phyloP scores from a whole-genome alignment of 2,888 invertebrate genomes.

The Yponomeuta malinellus region DNA sequence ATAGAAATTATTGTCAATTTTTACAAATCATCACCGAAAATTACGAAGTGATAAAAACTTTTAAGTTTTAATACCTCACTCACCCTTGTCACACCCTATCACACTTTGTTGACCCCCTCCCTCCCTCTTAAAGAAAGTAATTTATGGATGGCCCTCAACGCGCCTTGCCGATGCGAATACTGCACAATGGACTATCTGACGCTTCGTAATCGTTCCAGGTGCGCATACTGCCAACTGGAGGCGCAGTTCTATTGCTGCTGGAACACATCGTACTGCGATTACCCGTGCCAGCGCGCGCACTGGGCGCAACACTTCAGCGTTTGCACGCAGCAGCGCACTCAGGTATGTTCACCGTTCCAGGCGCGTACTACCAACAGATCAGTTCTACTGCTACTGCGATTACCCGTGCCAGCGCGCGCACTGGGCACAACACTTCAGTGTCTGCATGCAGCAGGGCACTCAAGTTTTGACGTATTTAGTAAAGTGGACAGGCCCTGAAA shows the following conservation, averaged over 20 bases:
- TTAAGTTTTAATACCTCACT: no score
- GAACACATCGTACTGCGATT: slow-evolving; percentile 96
- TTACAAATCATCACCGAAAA: no score
- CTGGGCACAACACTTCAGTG: slow-evolving; percentile 84
- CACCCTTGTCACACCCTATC: no score
- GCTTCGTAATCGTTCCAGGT: slow-evolving; percentile 61
- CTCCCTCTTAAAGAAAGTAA: no score
- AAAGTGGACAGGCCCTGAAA: no score
- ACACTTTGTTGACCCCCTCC: no score
- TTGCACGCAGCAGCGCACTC: slow-evolving; percentile 47
- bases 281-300: slow-evolving; percentile 90
- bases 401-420: slow-evolving; percentile 91
- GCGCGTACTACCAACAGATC: slow-evolving; percentile 89
- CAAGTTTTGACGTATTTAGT: no score
- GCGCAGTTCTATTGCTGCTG: slow-evolving; percentile 96
- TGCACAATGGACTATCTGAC: not conserved
- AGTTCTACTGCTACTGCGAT: slow-evolving; percentile 96
- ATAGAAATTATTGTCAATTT: no score
- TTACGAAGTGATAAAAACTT: no score
- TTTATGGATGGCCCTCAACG: no score
- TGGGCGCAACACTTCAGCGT: slow-evolving; percentile 84
- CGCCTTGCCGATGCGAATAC: not conserved
- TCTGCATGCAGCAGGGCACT: slow-evolving; percentile 41
- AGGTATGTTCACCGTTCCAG: slow-evolving; percentile 47
- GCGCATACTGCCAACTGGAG: slow-evolving; percentile 90